phyloP scores from a whole-genome alignment of 1,140 invertebrate species.

The Brachionus plicatilis region DNA sequence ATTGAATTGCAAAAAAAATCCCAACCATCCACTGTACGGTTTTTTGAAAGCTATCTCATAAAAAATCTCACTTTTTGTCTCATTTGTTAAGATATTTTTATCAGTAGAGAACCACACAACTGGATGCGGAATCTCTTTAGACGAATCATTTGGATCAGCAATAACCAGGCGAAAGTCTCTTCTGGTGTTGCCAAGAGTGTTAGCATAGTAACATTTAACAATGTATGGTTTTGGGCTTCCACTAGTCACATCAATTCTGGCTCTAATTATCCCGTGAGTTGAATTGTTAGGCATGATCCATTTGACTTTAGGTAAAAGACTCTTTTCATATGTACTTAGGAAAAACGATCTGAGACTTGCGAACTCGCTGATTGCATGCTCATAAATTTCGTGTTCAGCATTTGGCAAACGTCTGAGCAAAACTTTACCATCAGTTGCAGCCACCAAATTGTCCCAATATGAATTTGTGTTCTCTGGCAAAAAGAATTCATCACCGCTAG shows the following conservation, averaged over 20 bases:
- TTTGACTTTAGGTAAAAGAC: not conserved
- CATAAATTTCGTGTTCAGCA: conserved; percentile 44
- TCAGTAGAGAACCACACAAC: not conserved
- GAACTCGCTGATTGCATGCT: conserved; percentile 40
- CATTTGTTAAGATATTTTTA: not conserved
- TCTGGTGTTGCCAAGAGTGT: not conserved
- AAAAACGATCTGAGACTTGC: conserved; percentile 46
- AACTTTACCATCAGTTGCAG: conserved; percentile 42
- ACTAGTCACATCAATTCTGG: not conserved
- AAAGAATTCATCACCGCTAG: conserved; percentile 51
- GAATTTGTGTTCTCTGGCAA: conserved; percentile 49
- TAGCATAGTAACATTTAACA: not conserved
- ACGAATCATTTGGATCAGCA: conserved; percentile 13
- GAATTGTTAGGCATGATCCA: conserved; percentile 20
- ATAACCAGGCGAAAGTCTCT: conserved; percentile 23
- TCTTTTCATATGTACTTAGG: conserved; percentile 42
- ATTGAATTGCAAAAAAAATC: conserved; percentile 46
- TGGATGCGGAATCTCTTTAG: not conserved
- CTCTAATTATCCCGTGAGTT: conserved; percentile 23
- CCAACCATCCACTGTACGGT: conserved; percentile 45
- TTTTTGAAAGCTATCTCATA: conserved; percentile 40
- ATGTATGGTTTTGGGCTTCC: not conserved
- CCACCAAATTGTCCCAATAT: conserved; percentile 46
- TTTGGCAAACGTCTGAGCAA: conserved; percentile 43
- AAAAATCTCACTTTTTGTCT: not conserved